Evolutionary conservation across 2,888 invertebrate genomes (phyloP).

Genomic region (Aporophyla nigra): DNA sequence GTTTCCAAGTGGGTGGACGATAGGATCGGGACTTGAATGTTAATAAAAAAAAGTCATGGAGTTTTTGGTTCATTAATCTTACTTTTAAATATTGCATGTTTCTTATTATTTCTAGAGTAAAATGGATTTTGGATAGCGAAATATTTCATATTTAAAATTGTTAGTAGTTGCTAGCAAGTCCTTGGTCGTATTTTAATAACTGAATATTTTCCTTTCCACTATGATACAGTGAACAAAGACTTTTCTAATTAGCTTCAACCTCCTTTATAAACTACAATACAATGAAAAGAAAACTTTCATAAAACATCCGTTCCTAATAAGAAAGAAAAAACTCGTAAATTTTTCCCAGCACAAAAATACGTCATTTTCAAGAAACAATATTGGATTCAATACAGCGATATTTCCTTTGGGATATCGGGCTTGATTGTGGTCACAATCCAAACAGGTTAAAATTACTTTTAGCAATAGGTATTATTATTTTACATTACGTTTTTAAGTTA

Average conservation of each 20-base stretch:
- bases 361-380: conserved; percentile 58
- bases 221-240: not conserved
- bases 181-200: not conserved
- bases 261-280: not conserved
- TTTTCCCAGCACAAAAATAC: conserved; percentile 13
- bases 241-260: not conserved
- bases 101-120: not conserved
- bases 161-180: not conserved
- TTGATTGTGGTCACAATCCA: conserved; percentile 68
- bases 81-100: not conserved
- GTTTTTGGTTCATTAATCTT: conserved; percentile 5
- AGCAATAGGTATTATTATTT: conserved; percentile 36
- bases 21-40: conserved; percentile 6
- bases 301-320: not conserved
- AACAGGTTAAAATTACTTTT: conserved; percentile 66
- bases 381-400: conserved; percentile 70
- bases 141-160: not conserved
- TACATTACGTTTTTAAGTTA: conserved; percentile 52
- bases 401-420: conserved; percentile 72
- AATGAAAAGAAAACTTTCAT: not conserved
- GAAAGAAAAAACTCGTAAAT: not conserved
- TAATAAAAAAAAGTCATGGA: conserved; percentile 2
- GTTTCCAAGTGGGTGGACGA: conserved; percentile 42
- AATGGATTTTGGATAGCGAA: not conserved
- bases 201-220: no score